Evolutionary conservation across 1,140 invertebrate genomes (phyloP), one percentile per base, ranked within the genome.

Genomic region (Neodiprion virginianus): DNA sequence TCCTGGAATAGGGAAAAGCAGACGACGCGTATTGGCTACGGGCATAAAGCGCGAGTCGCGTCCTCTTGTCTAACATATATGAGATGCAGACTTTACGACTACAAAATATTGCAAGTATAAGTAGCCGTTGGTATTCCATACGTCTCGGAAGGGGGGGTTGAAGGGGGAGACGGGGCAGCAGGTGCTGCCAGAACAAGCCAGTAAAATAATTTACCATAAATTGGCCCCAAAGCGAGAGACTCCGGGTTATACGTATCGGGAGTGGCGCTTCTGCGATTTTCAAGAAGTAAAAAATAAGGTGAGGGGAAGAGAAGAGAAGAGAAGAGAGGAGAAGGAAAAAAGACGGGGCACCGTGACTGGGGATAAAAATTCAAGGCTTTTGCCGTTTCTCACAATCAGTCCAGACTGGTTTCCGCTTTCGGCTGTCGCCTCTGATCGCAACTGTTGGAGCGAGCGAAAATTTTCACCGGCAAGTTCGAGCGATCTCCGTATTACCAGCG

Each of bases 401-500:
- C 28, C 28, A 40, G 28, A 40, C 28, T 40, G 28, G 5, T 40
- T 40, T 40, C 28, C 28, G 28, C 28, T 5, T 5, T 40, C 28
- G 28, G 28, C 28, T 5, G 28, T 40, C 5, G 28, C 28, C 28
- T 40, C 28, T 40, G 28, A 40, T 40, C 28, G 28, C 28, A 40
- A 40, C 28, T 40, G 28, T 40, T 40, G 28, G 28, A 5, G 5
- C 28, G 28, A 40, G 28, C 5, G 1, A 40, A 40, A 40, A 40
- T 40, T 40, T 40, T 67, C 28, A 14, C 10, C 68, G 40, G 11
- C 72, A 73, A 73, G 7, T 67, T 73, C n/a, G 17, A 67, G 8
- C 17, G 66, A 71, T 40, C 28, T 40, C 28, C 28, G 28, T 61
- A 61, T 40, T 49, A 82, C 75, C 71, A 72, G 50, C 68, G 40